Base-by-base conservation (phyloP, 2,797 vertebrate species). In the Enteromius argenteus region DNA sequence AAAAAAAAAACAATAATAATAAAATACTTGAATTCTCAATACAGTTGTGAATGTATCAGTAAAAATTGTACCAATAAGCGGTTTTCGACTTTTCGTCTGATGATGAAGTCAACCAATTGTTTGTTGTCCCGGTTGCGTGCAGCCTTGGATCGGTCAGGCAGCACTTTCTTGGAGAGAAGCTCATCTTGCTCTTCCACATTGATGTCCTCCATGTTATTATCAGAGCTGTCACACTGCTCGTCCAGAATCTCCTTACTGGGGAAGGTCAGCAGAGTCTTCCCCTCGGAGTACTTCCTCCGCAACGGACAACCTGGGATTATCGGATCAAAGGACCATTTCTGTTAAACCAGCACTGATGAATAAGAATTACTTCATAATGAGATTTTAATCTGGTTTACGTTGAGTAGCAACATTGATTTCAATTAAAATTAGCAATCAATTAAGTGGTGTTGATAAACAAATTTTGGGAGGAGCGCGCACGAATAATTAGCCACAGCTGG, bases 81-180 rank as follows among this genome's bases (percentile, higher is more conserved):
- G 10, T 84, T 89, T 3, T 99, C 97, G 0, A 95, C 95, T 86
- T 95, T 96, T 83, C 93, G 96, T 35, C 90, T 93, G 82, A 98
- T 96, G 0, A 99, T 98, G 67, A 96, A 99, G 83, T 97, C 92
- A 60, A 99, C 97, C 0, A 99, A 93, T 83, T 95, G 97, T 82
- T 96, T 92, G 81, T 98, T 99, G 3, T 96, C 97, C 0, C 95
- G 95, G 86, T 98, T 96, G 53, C 97, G 94, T 62, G 97, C 97
- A 0, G 97, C 95, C 67, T 94, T 94, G 3, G 93, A 95, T 30
- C 98, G 94, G 84, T 99, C 98, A 0, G 98, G 98, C 27, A 99
- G 94, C 11, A 97, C 88, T 73, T 97, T 97, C 90, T 93, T 95
- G 17, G 85, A 88, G n/a, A 64, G 72, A 23, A 67, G 72, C 21